Evolutionary conservation across 2,888 invertebrate species (phyloP).

Genomic region (Pocota personata): DNA sequence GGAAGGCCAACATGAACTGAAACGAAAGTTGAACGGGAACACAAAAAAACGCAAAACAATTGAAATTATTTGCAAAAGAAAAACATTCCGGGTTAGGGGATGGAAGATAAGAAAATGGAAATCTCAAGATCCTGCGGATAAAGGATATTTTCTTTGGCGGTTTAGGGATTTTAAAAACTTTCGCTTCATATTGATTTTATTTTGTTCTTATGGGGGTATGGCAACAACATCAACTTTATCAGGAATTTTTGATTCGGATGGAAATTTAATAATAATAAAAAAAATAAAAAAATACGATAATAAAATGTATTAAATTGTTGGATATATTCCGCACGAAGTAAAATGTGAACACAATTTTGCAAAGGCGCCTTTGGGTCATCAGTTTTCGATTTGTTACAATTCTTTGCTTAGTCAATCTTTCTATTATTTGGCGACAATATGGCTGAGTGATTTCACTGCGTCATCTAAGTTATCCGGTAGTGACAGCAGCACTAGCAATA

Average conservation of each 20-base stretch:
- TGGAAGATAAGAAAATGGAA: not conserved
- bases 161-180: not conserved
- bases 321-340: too few relatives aligned
- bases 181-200: not conserved
- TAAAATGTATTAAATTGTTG: too few relatives aligned
- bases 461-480: too few relatives aligned
- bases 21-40: slow-evolving; percentile 28
- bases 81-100: not conserved
- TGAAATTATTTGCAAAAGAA: slow-evolving; percentile 33
- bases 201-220: not conserved
- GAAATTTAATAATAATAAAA: not conserved
- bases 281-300: not conserved
- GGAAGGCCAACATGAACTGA: slow-evolving; percentile 16
- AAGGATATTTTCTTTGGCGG: not conserved
- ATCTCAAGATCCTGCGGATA: not conserved
- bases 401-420: too few relatives aligned
- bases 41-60: slow-evolving; percentile 34
- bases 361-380: not conserved
- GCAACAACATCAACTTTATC: not conserved
- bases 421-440: too few relatives aligned
- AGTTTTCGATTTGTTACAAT: too few relatives aligned
- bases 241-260: not conserved
- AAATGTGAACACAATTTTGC: too few relatives aligned
- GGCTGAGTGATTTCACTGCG: too few relatives aligned
- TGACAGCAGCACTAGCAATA: too few relatives aligned